Percentiles rank a stretch among this genome's conserved stretches.
Conservation (phyloP, 2,113 vertebrate species). For the Brevimyrus niger region DNA sequence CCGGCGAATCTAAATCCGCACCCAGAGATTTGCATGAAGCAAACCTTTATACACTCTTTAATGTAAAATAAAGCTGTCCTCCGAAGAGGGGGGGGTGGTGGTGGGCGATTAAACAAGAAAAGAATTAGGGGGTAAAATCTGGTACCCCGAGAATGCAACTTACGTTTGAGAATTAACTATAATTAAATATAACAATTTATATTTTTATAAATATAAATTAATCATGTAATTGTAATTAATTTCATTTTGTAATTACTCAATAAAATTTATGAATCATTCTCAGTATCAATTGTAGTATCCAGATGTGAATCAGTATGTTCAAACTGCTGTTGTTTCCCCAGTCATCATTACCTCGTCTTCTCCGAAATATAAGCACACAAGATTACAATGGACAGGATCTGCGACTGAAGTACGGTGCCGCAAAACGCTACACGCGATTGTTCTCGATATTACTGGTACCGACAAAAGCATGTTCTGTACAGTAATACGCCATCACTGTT, state of each 20-base stretch:
- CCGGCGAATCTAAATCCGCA: not conserved
- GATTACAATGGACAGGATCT: not conserved
- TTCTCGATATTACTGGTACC: not conserved
- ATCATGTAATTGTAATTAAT: too few species aligned
- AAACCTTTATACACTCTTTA: not conserved
- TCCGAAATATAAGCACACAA: not conserved
- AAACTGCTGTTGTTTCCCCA: not conserved
- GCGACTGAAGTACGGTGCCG: not conserved
- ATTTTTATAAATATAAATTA: not conserved
- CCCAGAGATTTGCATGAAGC: not conserved
- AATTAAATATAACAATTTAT: not conserved
- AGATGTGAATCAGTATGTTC: not conserved
- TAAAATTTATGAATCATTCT: not conserved
- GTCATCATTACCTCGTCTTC: too few species aligned
- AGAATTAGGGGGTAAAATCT: conserved; percentile 44
- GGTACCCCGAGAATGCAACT: conserved; percentile 47
- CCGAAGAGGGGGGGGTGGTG: too few species aligned
- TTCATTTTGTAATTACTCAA: not conserved
- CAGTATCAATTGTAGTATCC: not conserved
- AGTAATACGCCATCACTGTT: not conserved
- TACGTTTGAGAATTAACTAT: not conserved
- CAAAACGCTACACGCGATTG: not conserved
- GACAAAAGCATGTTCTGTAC: not conserved
- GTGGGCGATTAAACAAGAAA: too few species aligned
- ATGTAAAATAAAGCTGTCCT: too few species aligned